These are phyloP conservation scores for Triops cancriformis DNA, from an alignment of 1,140 invertebrate genomes.

Conservation along the genomic window DNA sequence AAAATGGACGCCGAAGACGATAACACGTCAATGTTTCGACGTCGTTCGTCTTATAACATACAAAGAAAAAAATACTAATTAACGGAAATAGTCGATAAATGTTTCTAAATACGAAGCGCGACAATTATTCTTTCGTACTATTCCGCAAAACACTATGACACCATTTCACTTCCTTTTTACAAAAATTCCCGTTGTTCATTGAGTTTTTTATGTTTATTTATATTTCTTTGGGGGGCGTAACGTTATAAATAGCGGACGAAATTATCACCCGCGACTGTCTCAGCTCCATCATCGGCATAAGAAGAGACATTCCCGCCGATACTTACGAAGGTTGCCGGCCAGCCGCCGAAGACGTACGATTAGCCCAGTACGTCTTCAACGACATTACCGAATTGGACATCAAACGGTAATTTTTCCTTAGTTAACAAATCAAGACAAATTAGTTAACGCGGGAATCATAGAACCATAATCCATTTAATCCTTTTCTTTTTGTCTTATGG, in stretches of 20 bases:
- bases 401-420: conserved; percentile 51
- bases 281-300: conserved; percentile 61
- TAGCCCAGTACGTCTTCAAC: conserved; percentile 81
- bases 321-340: conserved; percentile 74
- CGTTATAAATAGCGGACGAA: conserved; percentile 55
- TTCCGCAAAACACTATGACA: too few species aligned
- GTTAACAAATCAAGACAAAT: too few species aligned
- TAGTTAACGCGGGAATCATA: too few species aligned
- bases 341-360: conserved; percentile 63
- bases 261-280: conserved; percentile 77
- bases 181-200: background rate
- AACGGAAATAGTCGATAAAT: too few species aligned
- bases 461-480: background rate
- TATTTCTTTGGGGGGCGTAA: background rate
- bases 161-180: too few species aligned
- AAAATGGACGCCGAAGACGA: too few species aligned
- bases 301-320: conserved; percentile 84
- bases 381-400: conserved; percentile 75
- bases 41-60: too few species aligned
- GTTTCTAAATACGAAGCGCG: too few species aligned
- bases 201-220: background rate
- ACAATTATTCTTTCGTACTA: too few species aligned
- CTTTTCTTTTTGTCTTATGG: conserved; percentile 35
- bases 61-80: too few species aligned
- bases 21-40: too few species aligned